A percentile compares a stretch with the other conserved stretches of the same genome.
phyloP scores from a whole-genome alignment of 92 coral and sea anemone species.

The Palythoa heliodiscus region DNA sequence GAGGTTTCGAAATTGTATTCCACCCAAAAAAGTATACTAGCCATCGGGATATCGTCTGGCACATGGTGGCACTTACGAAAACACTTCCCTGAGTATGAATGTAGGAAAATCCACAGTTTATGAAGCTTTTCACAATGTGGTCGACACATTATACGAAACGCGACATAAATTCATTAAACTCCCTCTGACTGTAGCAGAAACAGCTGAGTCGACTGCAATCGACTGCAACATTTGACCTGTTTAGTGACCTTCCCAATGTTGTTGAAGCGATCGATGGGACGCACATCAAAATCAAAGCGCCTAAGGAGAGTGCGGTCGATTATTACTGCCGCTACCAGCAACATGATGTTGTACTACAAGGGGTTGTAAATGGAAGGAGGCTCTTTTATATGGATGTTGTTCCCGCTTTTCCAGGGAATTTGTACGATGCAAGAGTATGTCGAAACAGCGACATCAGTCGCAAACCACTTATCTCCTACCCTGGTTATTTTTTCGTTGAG shows the following conservation, averaged over 20 bases:
- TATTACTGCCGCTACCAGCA: slow-evolving; percentile 60
- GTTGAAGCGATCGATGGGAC: slow-evolving; percentile 61
- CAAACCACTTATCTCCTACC: too few species aligned
- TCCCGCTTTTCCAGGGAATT: slow-evolving; percentile 49
- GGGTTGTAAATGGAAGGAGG: slow-evolving; percentile 58
- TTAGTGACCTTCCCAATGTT: slow-evolving; percentile 10
- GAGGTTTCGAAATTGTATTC: slow-evolving; percentile 50
- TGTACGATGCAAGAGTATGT: slow-evolving; percentile 54
- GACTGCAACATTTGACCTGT: slow-evolving; percentile 21
- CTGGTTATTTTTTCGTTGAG: too few species aligned
- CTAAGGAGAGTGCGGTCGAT: slow-evolving; percentile 60
- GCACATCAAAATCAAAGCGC: slow-evolving; percentile 54
- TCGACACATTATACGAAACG: slow-evolving; percentile 7
- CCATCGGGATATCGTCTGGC: slow-evolving; percentile 60
- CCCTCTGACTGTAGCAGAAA: slow-evolving; percentile 31
- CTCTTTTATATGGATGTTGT: slow-evolving; percentile 54
- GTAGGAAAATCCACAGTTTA: slow-evolving; percentile 56
- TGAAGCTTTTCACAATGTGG: slow-evolving; percentile 24
- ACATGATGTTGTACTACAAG: slow-evolving; percentile 53
- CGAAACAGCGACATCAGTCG: slow-evolving; percentile 52
- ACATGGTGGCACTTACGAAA: slow-evolving; percentile 65
- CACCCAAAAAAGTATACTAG: slow-evolving; percentile 55
- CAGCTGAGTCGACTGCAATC: slow-evolving; percentile 21
- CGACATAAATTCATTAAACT: slow-evolving; percentile 6
- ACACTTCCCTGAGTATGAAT: slow-evolving; percentile 59